Base-by-base conservation (phyloP, 1,140 invertebrate genomes). In the Conus ventricosus region DNA sequence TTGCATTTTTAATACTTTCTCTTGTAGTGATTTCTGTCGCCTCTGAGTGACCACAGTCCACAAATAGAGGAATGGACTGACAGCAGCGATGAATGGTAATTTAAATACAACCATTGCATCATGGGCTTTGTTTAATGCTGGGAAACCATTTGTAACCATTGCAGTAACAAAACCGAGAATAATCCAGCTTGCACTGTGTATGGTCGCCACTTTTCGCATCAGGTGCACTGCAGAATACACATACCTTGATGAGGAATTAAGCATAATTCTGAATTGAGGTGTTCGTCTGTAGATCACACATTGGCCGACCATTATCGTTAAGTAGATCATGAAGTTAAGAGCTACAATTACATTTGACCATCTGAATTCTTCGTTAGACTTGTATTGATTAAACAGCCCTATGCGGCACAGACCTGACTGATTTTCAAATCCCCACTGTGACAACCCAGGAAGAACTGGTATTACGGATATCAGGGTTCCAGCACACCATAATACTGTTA, bases 371-470 rank as follows among this genome's bases (percentile, higher is more conserved):
- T 89, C 91, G 0, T 81, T 63, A 13, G 60, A 71, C 2, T 85
- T 57, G 5, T 1, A 71, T 53, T 13, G 90, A 88, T 87, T 84
- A 5, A 92, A 86, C 23, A 90, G 91, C 7, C 90, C 76, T 20
- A 90, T 84, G 7, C 91, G 55, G 71, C 91, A 91, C 1, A 91
- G 71, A n/a, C 87, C 89, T 4, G 91, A 89, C 39, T 90, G 85
- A 8, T 88, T 85, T 78, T 91, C 91, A 85, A 92, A 20, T 15
- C 86, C 4, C 88, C 88, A 89, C 27, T 87, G 51, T 54, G 54
- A 71, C 8, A 71, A 54, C 3, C 39, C 87, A 2, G 89, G 86
- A 8, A 88, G 54, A 23, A 88, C 63, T 5, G 87, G 87, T 17
- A 88, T 27, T 39, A 51, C 10, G 5, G 87, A 80, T 63, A 88